Evolutionary conservation across 2,888 invertebrate genomes (phyloP), one percentile per base, ranked within the genome.

Genomic region (Andrena marginata): DNA sequence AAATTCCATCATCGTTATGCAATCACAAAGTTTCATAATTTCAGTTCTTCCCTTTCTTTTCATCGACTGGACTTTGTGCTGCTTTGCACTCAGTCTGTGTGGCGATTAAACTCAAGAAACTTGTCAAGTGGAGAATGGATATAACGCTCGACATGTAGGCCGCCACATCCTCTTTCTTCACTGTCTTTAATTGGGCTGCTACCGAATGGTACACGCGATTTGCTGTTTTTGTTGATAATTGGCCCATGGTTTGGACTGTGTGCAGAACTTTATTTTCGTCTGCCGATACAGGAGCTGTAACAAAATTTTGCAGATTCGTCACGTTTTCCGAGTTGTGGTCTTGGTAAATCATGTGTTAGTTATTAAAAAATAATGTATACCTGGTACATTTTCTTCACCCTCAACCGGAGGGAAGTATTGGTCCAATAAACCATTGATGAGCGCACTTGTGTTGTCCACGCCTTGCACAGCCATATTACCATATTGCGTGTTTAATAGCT

Each of bases 341-440:
- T 56, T 56, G 3, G 13, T 56, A 26, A 26, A 26, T 26, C 23
- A 13, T 6, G 13, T 29, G 16, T 59, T 26, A 29, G 59, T 59
- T 59, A 29, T 5, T 29, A 16, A 59, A 13, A 5, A 16, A 16
- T 16, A 42, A 42, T 42, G 13, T 59, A 10, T 89, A 95, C 95
- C 94, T 90, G 94, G 93, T 94, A 95, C 94, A 31, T 62, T 71
- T 71, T 94, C 92, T 64, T 95, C 95, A 60, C 95, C 95, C 4
- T 94, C 93, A 91, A 95, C 90, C 93, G 95, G 94, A 26, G 96
- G 97, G 87, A 97, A 95, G 92, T 97, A 97, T 89, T 96, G 96
- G 94, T 97, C 97, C 16, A 97, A 94, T 84, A 97, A 95, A 81
- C 96, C 95, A 94, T 97, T 97, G 35, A 97, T 96, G 84, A 96